Conservation (phyloP, 2,888 invertebrate genomes). For the Malthinus flaveolus region DNA sequence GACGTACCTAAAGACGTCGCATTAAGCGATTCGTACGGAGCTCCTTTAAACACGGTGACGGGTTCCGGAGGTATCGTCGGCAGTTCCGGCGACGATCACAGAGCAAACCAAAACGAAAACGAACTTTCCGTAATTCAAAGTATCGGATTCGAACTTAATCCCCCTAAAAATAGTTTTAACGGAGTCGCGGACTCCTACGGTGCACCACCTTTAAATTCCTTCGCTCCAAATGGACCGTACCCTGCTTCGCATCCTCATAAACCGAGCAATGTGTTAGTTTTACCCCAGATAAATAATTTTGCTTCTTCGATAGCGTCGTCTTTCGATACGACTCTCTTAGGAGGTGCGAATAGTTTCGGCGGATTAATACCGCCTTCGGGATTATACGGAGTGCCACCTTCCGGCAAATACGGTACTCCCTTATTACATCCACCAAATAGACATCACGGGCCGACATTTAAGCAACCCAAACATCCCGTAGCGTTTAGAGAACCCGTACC, state of each 20-base stretch:
- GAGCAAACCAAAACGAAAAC: constrained; percentile 33
- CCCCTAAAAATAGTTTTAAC: constrained; percentile 21
- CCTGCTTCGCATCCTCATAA: constrained; percentile 50
- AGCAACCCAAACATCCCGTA: constrained; percentile 64
- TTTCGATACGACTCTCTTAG: constrained; percentile 19
- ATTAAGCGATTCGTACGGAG: constrained; percentile 59
- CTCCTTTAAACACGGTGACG: constrained; percentile 55
- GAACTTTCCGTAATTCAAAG: constrained; percentile 53
- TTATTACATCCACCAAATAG: constrained; percentile 34
- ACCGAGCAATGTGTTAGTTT: constrained; percentile 33
- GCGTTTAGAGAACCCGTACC: constrained; percentile 77
- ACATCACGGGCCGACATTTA: constrained; percentile 37
- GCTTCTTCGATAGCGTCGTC: constrained; percentile 23
- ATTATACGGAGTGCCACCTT: constrained; percentile 64
- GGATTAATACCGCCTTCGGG: constrained; percentile 65
- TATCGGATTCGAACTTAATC: constrained; percentile 52
- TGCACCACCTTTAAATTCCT: constrained; percentile 47
- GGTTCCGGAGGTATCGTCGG: constrained; percentile 51
- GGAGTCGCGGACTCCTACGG: constrained; percentile 41
- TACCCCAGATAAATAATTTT: constrained; percentile 57
- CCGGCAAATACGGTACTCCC: constrained; percentile 55
- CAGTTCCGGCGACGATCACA: constrained; percentile 46
- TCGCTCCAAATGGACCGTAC: constrained; percentile 50
- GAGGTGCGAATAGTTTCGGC: constrained; percentile 12
- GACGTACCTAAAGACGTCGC: constrained; percentile 34